A percentile compares a stretch with the other conserved stretches of the same genome.
phyloP scores from a whole-genome alignment of 2,113 vertebrate species.

The Burhinus bistriatus region DNA sequence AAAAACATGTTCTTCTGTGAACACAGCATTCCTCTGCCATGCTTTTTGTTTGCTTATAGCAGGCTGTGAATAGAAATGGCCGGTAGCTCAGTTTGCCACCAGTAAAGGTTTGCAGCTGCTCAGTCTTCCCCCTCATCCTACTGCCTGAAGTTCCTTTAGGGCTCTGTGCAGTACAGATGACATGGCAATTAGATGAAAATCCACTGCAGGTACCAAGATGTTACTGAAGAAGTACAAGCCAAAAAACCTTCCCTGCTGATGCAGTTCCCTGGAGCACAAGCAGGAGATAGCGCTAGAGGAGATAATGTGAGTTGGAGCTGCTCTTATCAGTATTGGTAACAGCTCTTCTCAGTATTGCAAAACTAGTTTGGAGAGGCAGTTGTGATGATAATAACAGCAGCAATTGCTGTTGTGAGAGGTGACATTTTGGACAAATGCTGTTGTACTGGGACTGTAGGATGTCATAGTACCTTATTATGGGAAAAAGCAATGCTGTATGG shows the following conservation, averaged over 20 bases:
- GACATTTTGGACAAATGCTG: not conserved
- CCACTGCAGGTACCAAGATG: not conserved
- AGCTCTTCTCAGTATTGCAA: not conserved
- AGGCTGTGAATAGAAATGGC: not conserved
- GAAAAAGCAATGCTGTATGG: not conserved
- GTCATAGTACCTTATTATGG: not conserved
- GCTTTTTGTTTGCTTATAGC: not conserved
- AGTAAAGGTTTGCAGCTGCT: not conserved
- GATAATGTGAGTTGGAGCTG: not conserved
- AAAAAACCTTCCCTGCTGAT: not conserved
- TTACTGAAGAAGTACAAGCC: not conserved
- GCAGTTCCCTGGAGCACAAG: not conserved
- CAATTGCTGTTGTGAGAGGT: not conserved
- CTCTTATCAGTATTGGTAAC: not conserved
- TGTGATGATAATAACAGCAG: not conserved
- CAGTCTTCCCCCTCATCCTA: not conserved
- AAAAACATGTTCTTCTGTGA: not conserved
- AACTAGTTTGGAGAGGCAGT: not conserved
- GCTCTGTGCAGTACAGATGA: not conserved
- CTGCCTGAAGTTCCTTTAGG: not conserved
- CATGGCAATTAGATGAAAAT: not conserved
- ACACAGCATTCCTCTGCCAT: not conserved
- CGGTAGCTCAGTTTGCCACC: rapidly evolving
- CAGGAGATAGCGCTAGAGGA: not conserved
- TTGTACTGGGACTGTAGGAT: not conserved